Conservation (phyloP, 2,888 invertebrate genomes). For the Parnassius apollo region DNA sequence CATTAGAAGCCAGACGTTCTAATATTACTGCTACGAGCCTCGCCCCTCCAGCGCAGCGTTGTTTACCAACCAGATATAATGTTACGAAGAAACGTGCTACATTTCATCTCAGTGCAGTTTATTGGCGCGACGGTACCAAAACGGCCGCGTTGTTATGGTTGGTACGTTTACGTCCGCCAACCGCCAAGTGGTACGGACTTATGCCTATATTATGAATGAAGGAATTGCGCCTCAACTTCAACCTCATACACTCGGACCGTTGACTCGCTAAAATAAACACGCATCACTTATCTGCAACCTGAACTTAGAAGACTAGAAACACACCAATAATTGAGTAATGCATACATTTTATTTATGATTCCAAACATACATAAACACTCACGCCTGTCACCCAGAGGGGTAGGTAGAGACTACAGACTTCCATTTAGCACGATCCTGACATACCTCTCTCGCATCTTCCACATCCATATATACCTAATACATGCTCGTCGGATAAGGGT, state of each 20-base stretch:
- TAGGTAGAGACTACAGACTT: too few relatives aligned
- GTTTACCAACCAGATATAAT: conserved; percentile 28
- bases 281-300: conserved; percentile 39
- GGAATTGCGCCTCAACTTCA: conserved; percentile 37
- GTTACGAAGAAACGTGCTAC: conserved; percentile 29
- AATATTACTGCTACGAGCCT: conserved; percentile 32
- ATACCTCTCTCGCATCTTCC: too few relatives aligned
- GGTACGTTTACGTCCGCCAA: conserved; percentile 62
- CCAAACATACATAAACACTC: too few relatives aligned
- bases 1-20: conserved; percentile 10
- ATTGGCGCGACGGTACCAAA: conserved; percentile 67
- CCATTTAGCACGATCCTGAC: too few relatives aligned
- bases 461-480: too few relatives aligned
- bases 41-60: conserved; percentile 44
- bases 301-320: conserved; percentile 15
- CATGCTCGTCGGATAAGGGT: too few relatives aligned
- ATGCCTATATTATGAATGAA: conserved; percentile 37
- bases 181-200: conserved; percentile 38
- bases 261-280: conserved; percentile 63
- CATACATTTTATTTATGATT: too few relatives aligned
- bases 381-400: too few relatives aligned
- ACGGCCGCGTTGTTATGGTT: conserved; percentile 71
- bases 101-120: conserved; percentile 58
- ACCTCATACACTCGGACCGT: conserved; percentile 49
- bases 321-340: too few relatives aligned